These are phyloP conservation scores for Orchestia grillus DNA, from an alignment of 1,140 invertebrate species.

Conservation along the genomic window DNA sequence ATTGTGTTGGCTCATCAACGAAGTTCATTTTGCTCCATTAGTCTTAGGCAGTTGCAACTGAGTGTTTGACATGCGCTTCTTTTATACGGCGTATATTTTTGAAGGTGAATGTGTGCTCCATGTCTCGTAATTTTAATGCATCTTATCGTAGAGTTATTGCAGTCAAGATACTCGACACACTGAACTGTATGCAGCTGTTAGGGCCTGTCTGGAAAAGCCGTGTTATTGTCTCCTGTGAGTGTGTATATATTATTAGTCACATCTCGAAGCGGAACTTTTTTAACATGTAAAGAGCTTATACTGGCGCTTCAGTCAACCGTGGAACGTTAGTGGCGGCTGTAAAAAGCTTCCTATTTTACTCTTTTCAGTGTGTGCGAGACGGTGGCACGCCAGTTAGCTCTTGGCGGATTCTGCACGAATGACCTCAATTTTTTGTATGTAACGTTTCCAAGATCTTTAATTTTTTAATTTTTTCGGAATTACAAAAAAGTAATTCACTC, in stretches of 20 bases:
- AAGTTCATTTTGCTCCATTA: constrained; percentile 9
- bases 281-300: neutral
- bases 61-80: neutral
- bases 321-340: neutral
- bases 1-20: neutral
- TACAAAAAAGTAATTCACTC: no score
- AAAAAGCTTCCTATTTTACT: neutral
- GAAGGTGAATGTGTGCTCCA: neutral
- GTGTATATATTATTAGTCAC: neutral
- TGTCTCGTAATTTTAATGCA: neutral
- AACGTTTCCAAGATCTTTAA: neutral
- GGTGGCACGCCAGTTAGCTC: neutral
- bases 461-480: neutral
- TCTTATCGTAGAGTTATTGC: neutral
- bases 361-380: neutral
- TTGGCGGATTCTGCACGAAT: neutral
- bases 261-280: neutral
- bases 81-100: neutral
- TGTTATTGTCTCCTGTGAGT: neutral
- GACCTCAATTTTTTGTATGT: neutral
- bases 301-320: neutral
- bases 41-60: neutral
- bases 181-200: constrained; percentile 7
- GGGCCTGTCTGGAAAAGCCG: neutral
- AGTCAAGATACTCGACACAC: neutral